phyloP scores from a whole-genome alignment of 1,140 invertebrate genomes.

The Bombus waltoni region DNA sequence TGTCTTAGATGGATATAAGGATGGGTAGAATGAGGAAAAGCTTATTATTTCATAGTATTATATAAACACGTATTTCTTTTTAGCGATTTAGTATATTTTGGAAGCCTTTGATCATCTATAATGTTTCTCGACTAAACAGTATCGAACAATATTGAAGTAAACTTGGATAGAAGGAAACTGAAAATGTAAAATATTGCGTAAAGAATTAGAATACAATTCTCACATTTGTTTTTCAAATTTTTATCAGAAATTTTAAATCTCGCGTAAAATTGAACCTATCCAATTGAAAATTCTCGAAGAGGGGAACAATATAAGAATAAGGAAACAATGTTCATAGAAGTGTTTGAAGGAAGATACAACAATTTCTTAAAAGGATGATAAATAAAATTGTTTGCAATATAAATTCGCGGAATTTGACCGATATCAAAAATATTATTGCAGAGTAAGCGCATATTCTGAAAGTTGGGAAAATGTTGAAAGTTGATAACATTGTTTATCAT shows the following conservation, averaged over 20 bases:
- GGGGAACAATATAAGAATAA: not conserved
- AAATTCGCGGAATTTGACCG: not conserved
- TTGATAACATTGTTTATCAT: conserved; percentile 7
- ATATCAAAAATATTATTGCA: not conserved
- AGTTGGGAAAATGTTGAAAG: not conserved
- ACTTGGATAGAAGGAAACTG: not conserved
- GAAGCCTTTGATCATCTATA: not conserved
- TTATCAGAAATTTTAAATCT: not conserved
- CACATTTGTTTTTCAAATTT: not conserved
- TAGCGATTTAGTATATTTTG: not conserved
- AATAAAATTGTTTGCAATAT: not conserved
- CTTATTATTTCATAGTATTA: not conserved
- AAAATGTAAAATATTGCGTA: not conserved
- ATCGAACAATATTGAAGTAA: too few relatives aligned
- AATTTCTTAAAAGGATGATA: not conserved
- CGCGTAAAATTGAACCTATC: not conserved
- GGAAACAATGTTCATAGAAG: not conserved
- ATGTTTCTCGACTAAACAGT: not conserved
- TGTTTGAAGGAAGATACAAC: not conserved
- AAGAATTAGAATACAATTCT: not conserved
- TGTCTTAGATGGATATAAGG: not conserved
- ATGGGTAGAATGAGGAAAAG: not conserved
- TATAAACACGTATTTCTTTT: not conserved
- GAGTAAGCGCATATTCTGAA: conserved; percentile 15
- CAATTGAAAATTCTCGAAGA: not conserved